A percentile compares a stretch with the other conserved stretches of the same genome.
Evolutionary conservation across 92 coral and sea anemone species (phyloP).

Genomic region (Paragorgia papillata): DNA sequence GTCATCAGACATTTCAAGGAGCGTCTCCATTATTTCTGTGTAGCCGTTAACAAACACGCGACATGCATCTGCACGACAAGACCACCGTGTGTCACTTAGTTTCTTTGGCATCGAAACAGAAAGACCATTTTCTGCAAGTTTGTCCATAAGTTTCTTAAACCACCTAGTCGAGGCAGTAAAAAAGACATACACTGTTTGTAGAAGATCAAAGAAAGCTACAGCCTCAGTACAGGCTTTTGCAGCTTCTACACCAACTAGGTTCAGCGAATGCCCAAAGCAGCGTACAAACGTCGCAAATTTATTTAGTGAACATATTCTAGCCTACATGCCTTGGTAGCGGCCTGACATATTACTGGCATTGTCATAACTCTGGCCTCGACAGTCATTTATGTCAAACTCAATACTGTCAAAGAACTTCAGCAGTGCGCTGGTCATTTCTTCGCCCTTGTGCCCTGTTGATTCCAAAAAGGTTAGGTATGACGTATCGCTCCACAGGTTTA

Average conservation of each 20-base stretch:
- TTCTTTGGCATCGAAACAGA: background rate
- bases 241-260: background rate
- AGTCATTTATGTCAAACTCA: background rate
- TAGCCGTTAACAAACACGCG: background rate
- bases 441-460: background rate
- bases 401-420: background rate
- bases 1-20: background rate
- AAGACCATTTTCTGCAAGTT: background rate
- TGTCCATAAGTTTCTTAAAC: background rate
- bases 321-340: background rate
- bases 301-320: background rate
- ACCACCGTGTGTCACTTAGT: background rate
- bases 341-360: background rate
- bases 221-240: background rate
- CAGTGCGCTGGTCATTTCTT: background rate
- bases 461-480: background rate
- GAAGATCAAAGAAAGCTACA: background rate
- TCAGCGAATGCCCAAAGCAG: background rate
- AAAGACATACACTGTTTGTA: background rate
- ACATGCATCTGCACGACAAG: background rate
- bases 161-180: conserved; percentile 6
- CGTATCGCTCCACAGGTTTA: background rate
- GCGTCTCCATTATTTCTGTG: background rate
- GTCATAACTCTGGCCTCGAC: background rate
- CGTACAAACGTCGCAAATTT: background rate